Evolutionary conservation across 2,113 vertebrate species (phyloP).

Genomic region (Nicator chloris): DNA sequence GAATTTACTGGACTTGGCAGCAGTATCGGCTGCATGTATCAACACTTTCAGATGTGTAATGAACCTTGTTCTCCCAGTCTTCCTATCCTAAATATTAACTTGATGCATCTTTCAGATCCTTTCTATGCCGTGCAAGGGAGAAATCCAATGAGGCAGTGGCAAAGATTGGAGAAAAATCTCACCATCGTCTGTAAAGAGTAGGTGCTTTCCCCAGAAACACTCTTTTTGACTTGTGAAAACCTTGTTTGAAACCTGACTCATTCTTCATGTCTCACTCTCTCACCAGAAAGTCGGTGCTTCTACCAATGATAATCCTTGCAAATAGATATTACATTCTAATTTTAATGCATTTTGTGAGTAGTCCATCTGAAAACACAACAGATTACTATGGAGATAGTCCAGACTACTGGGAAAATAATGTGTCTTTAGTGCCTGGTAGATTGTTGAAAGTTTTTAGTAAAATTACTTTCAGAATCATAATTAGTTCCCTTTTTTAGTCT

Average conservation of each 20-base stretch:
- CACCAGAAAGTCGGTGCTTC: background rate
- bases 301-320: background rate
- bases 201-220: background rate
- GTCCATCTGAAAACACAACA: background rate
- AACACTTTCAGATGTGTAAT: background rate
- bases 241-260: background rate
- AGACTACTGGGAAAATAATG: background rate
- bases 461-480: background rate
- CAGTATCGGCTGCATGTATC: fast-evolving
- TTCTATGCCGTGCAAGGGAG: fast-evolving
- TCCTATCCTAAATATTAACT: background rate
- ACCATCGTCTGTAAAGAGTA: background rate
- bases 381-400: background rate
- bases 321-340: background rate
- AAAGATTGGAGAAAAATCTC: background rate
- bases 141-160: fast-evolving
- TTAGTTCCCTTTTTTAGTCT: background rate
- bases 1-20: background rate
- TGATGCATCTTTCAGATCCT: background rate
- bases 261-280: background rate
- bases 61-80: background rate
- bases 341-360: background rate
- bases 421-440: background rate
- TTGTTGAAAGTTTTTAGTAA: background rate
- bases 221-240: background rate